Evolutionary conservation across 35 echinoderm and acorn worm genomes (phyloP), one percentile per base, ranked within the genome.

Genomic region (Heliocidaris erythrogramma): DNA sequence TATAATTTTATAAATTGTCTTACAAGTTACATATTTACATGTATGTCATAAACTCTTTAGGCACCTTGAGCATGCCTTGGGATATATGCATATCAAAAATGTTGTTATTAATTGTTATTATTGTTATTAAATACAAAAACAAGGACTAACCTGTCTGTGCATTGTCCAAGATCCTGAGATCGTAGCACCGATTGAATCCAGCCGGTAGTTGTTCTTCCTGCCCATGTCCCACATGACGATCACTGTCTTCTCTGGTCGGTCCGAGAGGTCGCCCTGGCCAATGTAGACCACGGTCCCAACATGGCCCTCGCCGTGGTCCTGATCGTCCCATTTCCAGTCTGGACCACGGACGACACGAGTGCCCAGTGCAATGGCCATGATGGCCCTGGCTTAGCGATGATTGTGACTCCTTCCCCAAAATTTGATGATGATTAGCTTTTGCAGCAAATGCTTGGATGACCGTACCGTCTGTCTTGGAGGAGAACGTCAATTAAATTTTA

Each of bases 301-400:
- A 60, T 94, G 94, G 30, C 96, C 94, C 48, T 94, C 94, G 7
- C 94, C 96, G 4, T 59, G 93, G 69, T 94, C 93, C 78, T 96
- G 88, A 5, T 91, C 96, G 47, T 48, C 88, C 93, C 94, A 96
- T 31, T 85, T 86, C 96, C 96, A 96, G 86, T 96, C 60, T 0
- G 96, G 94, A 50, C 96, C 96, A 16, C 96, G 96, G 16, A 96
- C 96, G 65, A 96, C 96, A 49, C 96, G 96, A 13, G 85, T 48
- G 35, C 96, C 96, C n/a, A 92, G 30, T 9, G 5, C 90, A 48
- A 92, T 56, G 16, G 90, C 9, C 90, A 92, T 92, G 16, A 13
- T 27, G 30, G 86, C 31, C 18, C 16, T 7, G 31, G 13, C 17
- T 69, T 21, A 27, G 21, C 24, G 60, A 69, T 69, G 13, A 5